These are phyloP conservation scores for Botia kubotai DNA, from an alignment of 2,797 vertebrate species.

Conservation along the genomic window DNA sequence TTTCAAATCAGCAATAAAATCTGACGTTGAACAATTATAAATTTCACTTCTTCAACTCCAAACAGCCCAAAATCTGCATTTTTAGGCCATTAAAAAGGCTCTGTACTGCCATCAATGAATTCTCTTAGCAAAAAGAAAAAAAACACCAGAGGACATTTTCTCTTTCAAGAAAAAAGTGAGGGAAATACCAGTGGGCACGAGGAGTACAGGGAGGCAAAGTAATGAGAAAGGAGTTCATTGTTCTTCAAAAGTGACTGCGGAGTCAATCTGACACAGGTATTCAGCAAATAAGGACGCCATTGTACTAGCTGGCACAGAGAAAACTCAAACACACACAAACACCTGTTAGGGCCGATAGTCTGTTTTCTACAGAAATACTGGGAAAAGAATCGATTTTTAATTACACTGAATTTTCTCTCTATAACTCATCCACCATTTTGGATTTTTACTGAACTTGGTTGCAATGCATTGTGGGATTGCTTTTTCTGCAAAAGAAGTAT, in stretches of 20 bases:
- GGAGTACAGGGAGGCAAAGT: constrained; percentile 53
- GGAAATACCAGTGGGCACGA: constrained; percentile 59
- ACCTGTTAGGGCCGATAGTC: constrained; percentile 65
- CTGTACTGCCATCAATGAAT: constrained; percentile 1
- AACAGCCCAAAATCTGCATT: too few relatives aligned
- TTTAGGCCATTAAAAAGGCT: not conserved
- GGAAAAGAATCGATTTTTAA: not conserved
- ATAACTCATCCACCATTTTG: not conserved
- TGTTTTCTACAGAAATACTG: not conserved
- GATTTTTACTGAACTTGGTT: not conserved
- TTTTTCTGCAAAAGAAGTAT: not conserved
- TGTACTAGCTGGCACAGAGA: constrained; percentile 66
- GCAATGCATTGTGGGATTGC: not conserved
- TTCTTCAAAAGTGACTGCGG: constrained; percentile 70
- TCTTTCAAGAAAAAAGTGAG: constrained; percentile 63
- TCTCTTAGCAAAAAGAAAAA: constrained; percentile 2
- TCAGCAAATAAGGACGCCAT: constrained; percentile 77
- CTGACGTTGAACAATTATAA: not conserved
- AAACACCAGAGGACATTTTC: constrained; percentile 33
- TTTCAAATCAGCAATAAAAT: not conserved
- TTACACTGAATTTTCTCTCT: not conserved
- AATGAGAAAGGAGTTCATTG: constrained; percentile 79
- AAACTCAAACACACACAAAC: constrained; percentile 58
- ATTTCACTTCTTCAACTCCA: too few relatives aligned
- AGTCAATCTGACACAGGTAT: constrained; percentile 81